Base-by-base conservation (phyloP, 2,797 vertebrate species). In the Ceyx erithaca region DNA sequence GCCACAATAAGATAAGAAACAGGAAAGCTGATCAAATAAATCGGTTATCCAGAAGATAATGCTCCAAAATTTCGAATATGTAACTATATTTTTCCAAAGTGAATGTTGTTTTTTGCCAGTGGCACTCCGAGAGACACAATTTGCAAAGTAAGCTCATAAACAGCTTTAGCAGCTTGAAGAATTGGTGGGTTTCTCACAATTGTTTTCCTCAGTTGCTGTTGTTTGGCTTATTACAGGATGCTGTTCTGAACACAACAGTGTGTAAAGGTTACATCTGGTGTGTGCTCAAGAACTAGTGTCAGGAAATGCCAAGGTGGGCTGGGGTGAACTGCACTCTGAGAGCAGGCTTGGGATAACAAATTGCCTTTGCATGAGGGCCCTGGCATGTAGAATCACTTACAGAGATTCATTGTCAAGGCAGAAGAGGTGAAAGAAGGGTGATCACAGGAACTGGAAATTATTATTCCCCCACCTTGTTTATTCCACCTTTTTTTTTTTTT, bases 21-120 rank as follows among this genome's bases (percentile, higher is more conserved):
- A 93, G 70, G 43, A 87, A 92, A 87, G 46, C 70, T 89, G 96
- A 92, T 91, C 69, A 93, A 95, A 89, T 80, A 72, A 87, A 80
- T 83, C 48, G 21, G 78, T 89, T 23, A 87, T 85, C 41, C 76
- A 45, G 59, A 85, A 90, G 80, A 80, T 48, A 82, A 71, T 35
- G 46, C 58, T 81, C 75, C 75, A 52, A 33, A 87, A 68, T 90
- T 92, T 80, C 85, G 18, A 87, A 83, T 72, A 48, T 66, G 43
- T 82, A 87, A 88, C 54, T 84, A 7, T 49, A 13, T 85, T 85
- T 85, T 77, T 90, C 90, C 72, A 73, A 59, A 78, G 51, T 71
- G 72, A 69, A 22, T 69, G 62, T 75, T 90, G 88, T 71, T 69
- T 90, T 40, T 91, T 83, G 54, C 31, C 71, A 43, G 26, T 66